Evolutionary conservation across 2,797 vertebrate genomes (phyloP), one percentile per base, ranked within the genome.

Genomic region (Carduelis carduelis): DNA sequence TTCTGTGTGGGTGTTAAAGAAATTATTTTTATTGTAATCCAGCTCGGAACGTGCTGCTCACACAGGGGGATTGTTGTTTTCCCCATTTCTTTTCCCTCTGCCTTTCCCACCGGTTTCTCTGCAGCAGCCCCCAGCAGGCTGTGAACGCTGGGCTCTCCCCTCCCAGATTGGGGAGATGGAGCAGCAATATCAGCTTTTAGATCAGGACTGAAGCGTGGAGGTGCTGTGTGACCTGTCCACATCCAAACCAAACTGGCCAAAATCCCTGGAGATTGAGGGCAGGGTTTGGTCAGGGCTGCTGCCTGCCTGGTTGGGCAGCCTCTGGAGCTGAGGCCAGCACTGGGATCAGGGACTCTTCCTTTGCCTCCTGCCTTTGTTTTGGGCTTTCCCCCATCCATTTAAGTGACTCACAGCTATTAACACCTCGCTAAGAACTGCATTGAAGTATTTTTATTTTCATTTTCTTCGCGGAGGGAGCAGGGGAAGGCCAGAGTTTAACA

Each of bases 351-450:
- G 24, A 37, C 8, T 13, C 37, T 4, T 59, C 34, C 56, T 21
- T 53, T 35, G 41, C 91, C 88, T 84, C 66, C 78, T 3, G 2
- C 60, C 17, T 52, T 55, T n/a, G 32, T 55, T 70, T 56, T 30
- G 83, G 76, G 49, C 53, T 75, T 75, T 41, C 55, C 41, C 60
- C 37, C 86, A 11, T 53, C 34, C 27, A 21, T 53, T 53, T 17
- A 26, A 87, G 53, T 68, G 80, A 90, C 80, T 95, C 91, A 37
- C 43, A 53, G 72, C 93, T 83, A 64, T 97, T 97, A 95, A 93
- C 90, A 95, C 80, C 96, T 89, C 89, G 9, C 9, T 22, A 34
- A 55, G 90, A 95, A 65, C 77, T 57, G 14, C 70, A 12, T 65
- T 80, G 66, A 74, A 95, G 91, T 84, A 12, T 69, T 83, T 88